A percentile compares a stretch with the other conserved stretches of the same genome.
phyloP scores from a whole-genome alignment of 1,140 invertebrate genomes.

The Geopemphigus sp. region DNA sequence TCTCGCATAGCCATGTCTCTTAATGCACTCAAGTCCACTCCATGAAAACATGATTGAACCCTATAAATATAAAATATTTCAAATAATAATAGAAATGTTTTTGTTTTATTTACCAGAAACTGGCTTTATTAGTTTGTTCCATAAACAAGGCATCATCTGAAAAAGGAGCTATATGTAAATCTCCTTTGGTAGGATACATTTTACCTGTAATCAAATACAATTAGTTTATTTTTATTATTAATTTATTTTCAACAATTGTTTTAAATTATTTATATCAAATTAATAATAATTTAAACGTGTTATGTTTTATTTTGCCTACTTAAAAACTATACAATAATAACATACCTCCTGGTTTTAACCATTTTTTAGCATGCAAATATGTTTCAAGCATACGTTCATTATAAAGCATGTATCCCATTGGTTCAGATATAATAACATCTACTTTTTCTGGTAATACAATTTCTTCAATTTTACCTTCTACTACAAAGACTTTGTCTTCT shows the following conservation, averaged over 20 bases:
- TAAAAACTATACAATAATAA: slow-evolving; percentile 1
- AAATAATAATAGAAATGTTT: background rate
- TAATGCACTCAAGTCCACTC: slow-evolving; percentile 89
- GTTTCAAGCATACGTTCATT: slow-evolving; percentile 99
- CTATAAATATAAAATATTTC: slow-evolving; percentile 54
- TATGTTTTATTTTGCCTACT: too few relatives aligned
- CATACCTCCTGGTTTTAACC: slow-evolving; percentile 83
- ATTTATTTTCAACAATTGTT: too few relatives aligned
- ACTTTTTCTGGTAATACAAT: slow-evolving; percentile 92
- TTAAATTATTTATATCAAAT: too few relatives aligned
- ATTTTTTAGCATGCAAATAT: slow-evolving; percentile 97
- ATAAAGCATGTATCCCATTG: slow-evolving; percentile 99
- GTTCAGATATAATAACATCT: slow-evolving; percentile 97
- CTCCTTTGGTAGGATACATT: slow-evolving; percentile 96
- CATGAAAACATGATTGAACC: slow-evolving; percentile 96
- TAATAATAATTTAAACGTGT: too few relatives aligned
- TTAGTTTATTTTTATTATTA: too few relatives aligned
- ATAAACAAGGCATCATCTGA: slow-evolving; percentile 96
- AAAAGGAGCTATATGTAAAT: slow-evolving; percentile 97
- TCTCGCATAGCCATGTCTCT: slow-evolving; percentile 92
- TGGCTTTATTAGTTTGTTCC: slow-evolving; percentile 98
- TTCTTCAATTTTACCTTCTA: slow-evolving; percentile 98
- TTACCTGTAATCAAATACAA: slow-evolving; percentile 56
- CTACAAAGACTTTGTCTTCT: slow-evolving; percentile 81
- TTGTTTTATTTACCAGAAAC: slow-evolving; percentile 80